Conservation (phyloP, 1,140 invertebrate genomes). For the Drosophila kikkawai region DNA sequence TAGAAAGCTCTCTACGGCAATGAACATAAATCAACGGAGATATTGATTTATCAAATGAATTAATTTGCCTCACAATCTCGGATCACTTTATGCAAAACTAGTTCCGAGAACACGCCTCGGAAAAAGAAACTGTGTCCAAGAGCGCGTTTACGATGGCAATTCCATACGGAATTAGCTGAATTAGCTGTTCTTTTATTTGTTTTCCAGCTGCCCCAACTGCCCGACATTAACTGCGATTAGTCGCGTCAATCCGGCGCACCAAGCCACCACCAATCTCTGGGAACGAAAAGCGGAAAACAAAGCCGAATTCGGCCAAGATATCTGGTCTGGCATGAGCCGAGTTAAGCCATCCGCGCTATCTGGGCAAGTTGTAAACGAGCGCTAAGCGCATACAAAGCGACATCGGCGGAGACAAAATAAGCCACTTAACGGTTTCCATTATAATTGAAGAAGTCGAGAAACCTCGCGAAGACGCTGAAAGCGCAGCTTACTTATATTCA, state of each 20-base stretch:
- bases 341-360: constrained; percentile 27
- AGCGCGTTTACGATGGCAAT: constrained; percentile 42
- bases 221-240: constrained; percentile 65
- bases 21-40: constrained; percentile 10
- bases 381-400: constrained; percentile 59
- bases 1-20: constrained; percentile 24
- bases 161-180: constrained; percentile 29
- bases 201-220: constrained; percentile 55
- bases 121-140: constrained; percentile 39
- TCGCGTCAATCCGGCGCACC: constrained; percentile 37
- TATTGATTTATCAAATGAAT: constrained; percentile 30
- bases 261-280: constrained; percentile 35
- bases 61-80: constrained; percentile 7
- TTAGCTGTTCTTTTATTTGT: constrained; percentile 49
- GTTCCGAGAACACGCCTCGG: constrained; percentile 61
- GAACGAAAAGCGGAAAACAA: constrained; percentile 30
- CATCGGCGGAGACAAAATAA: constrained; percentile 69
- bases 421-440: constrained; percentile 80
- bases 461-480: constrained; percentile 43
- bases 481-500: constrained; percentile 49
- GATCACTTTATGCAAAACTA: constrained; percentile 49
- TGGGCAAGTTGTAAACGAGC: constrained; percentile 49
- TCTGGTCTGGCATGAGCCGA: constrained; percentile 59
- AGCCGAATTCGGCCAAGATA: constrained; percentile 41
- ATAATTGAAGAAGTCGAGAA: constrained; percentile 69